Percentiles rank a stretch among this genome's conserved stretches.
Evolutionary conservation across 2,888 invertebrate genomes (phyloP).

Genomic region (Drosophila nigricruria): DNA sequence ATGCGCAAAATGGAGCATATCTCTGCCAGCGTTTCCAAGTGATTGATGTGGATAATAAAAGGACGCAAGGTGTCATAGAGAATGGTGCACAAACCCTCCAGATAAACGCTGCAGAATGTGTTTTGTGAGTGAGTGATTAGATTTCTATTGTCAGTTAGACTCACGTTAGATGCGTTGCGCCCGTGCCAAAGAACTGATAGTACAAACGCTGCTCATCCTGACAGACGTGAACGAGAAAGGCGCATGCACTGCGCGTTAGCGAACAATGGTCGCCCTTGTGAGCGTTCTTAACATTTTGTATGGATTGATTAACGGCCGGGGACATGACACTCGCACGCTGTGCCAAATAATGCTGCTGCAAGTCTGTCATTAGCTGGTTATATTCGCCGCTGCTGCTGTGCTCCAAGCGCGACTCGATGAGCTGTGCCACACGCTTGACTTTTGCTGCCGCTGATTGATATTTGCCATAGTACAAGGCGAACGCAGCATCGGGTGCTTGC

Average conservation of each 20-base stretch:
- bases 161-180: conserved; percentile 89
- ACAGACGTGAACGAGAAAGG: conserved; percentile 96
- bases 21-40: conserved; percentile 98
- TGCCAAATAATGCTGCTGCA: conserved; percentile 93
- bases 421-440: conserved; percentile 91
- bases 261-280: conserved; percentile 92
- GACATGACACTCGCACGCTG: conserved; percentile 90
- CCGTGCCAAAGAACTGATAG: conserved; percentile 93
- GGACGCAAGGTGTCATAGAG: conserved; percentile 97
- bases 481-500: conserved; percentile 88
- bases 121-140: too few species aligned
- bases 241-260: conserved; percentile 93
- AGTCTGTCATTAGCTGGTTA: conserved; percentile 90
- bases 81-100: conserved; percentile 93
- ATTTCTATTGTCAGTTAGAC: conserved; percentile 46
- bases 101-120: conserved; percentile 90
- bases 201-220: conserved; percentile 97
- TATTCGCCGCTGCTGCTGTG: conserved; percentile 91
- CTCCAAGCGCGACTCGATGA: conserved; percentile 92
- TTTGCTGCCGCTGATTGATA: conserved; percentile 97
- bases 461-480: conserved; percentile 96
- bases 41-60: conserved; percentile 97
- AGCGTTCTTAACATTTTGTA: conserved; percentile 88
- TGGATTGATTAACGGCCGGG: conserved; percentile 89
- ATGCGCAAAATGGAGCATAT: conserved; percentile 96